Evolutionary conservation across 1,140 invertebrate species (phyloP).

Genomic region (Probaryconus sp.): DNA sequence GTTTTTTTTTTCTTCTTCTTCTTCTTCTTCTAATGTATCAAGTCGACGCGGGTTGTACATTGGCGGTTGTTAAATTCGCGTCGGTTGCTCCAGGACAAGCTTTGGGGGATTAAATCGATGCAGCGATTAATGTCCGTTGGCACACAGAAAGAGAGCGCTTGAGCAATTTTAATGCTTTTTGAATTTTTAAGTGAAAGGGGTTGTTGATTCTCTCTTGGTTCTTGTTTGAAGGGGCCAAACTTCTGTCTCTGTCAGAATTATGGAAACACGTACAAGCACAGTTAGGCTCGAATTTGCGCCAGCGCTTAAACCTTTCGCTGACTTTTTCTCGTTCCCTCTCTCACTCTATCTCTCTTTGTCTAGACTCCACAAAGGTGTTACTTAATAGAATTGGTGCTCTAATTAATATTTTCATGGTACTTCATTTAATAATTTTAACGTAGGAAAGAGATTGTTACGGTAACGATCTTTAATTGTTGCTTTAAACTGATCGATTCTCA

Average conservation of each 20-base stretch:
- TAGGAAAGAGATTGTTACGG: too few species aligned
- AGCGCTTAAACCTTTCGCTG: too few species aligned
- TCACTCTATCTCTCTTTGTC: too few species aligned
- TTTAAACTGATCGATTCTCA: too few species aligned
- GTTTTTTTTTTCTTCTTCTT: too few species aligned
- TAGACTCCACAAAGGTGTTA: too few species aligned
- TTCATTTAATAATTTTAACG: too few species aligned
- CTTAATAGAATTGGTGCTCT: conserved; percentile 6
- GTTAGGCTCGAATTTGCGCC: too few species aligned
- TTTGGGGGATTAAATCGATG: conserved; percentile 42
- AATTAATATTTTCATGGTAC: conserved; percentile 3
- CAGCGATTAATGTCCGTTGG: conserved; percentile 47
- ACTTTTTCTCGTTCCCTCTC: too few species aligned
- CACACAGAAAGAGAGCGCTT: conserved; percentile 39
- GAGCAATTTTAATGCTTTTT: conserved; percentile 56
- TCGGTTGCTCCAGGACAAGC: neutral
- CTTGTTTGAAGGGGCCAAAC: conserved; percentile 5
- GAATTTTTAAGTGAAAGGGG: conserved; percentile 51
- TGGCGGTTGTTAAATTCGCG: conserved; percentile 20
- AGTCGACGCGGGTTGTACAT: conserved; percentile 5
- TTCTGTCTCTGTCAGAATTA: conserved; percentile 20
- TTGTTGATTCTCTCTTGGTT: conserved; percentile 42
- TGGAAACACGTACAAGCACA: neutral
- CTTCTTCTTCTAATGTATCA: too few species aligned
- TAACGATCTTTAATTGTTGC: conserved; percentile 6